Evolutionary conservation across 2,888 invertebrate genomes (phyloP), one percentile per base, ranked within the genome.

Genomic region (Dolomedes plantarius): DNA sequence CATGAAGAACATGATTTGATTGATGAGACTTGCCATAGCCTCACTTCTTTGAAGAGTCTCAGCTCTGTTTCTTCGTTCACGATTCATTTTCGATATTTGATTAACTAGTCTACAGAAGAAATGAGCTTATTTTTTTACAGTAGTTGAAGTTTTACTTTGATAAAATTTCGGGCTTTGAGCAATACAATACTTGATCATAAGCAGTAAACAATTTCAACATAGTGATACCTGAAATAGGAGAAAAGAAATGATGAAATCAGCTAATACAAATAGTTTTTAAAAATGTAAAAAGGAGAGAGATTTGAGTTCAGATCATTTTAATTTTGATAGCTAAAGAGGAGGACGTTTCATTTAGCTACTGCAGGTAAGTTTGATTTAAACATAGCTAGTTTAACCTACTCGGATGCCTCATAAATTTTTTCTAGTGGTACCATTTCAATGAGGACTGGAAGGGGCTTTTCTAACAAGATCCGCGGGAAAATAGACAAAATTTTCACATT

Each of bases 1-100:
- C 89, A 94, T 94, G 91, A 95, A 94, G 92, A 95, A 94, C 89
- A 95, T 92, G 90, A 95, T 92, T 94, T 95, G 93, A 69, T 88
- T 88, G 39, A 88, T 82, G 7, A 88, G 78, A 36, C 77, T 85
- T 0, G 87, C 67, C 64, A 88, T 82, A 11, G 88, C 83, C 19
- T 88, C 86, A 0, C 75, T 72, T 23, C 86, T 72, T 1, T 79
- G 87, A 3, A 79, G 31, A 23, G 27, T 71, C 50, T 83, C 87
- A 1, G 29, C 39, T 69, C 87, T 64, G 29, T 36, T 62, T 11
- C 64, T 86, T 19, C 85, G 39, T 50, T 79, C 87, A 7, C 82
- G 73, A 64, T 87, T 87, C 87, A 87, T 87, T 56, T 72, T 67
- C n/a, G 29, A 3, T 23, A 9, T 69, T 64, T n/a, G n/a, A n/a